Base-by-base conservation (phyloP, 2,888 invertebrate genomes). In the Sinopyrophorus schimmeli region DNA sequence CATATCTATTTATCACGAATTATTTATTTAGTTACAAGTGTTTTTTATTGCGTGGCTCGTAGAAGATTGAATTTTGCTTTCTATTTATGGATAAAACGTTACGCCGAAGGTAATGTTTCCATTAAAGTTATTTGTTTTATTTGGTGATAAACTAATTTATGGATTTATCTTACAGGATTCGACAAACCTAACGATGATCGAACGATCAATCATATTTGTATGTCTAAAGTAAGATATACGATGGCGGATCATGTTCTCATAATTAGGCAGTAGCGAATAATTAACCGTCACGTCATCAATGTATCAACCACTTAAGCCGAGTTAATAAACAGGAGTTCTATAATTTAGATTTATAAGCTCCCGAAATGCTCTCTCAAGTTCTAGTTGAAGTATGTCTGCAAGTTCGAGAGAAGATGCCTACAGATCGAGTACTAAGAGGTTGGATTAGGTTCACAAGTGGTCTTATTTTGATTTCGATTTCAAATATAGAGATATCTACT, bases 221-320 rank as follows among this genome's bases (percentile, higher is more conserved):
- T 42, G 31, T n/a, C n/a, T 32, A 50, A 55, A 61, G 62, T 61
- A 68, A 66, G 66, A 69, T 67, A 67, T 67, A 67, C 63, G 67
- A 67, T 62, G 63, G 64, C n/a, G n/a, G 67, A 66, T 69, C 65
- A 61, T 67, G 69, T 69, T 64, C 61, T 58, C 54, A 64, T 69
- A 69, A 71, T 71, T 69, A 70, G 66, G 66, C 65, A 60, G 65
- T 66, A 60, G 63, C 64, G 64, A 65, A 69, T 70, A 70, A 71
- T 71, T 69, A 68, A 67, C 66, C 60, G 62, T 48, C 59, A 60
- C 67, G 66, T 68, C 67, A 65, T 66, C 68, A 64, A 66, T 66
- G 65, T 67, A 67, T 67, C 62, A 65, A 62, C 62, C 66, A 66
- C 66, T 67, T 66, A 63, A 61, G 57, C 46, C 37, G 54, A 63